These are phyloP conservation scores for Conops quadrifasciatus DNA, from an alignment of 2,888 invertebrate species.

Conservation along the genomic window DNA sequence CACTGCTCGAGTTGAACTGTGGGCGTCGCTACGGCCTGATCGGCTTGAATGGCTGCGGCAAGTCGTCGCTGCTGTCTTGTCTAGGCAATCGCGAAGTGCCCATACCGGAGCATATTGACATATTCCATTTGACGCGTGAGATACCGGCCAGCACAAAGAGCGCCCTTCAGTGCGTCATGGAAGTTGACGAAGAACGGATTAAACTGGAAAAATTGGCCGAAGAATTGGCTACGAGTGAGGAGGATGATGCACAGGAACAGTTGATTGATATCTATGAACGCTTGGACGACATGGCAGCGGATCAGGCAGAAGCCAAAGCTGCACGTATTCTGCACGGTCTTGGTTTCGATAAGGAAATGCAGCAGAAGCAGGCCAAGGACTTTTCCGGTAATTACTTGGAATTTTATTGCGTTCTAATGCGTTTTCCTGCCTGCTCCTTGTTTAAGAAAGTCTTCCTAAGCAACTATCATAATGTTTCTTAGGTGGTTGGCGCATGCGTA, in stretches of 20 bases:
- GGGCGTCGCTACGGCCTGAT: slow-evolving; percentile 96
- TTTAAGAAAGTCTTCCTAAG: too few species aligned
- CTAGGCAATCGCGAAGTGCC: slow-evolving; percentile 94
- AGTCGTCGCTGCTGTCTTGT: slow-evolving; percentile 91
- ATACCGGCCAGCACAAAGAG: slow-evolving; percentile 98
- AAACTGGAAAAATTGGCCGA: slow-evolving; percentile 93
- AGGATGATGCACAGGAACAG: slow-evolving; percentile 94
- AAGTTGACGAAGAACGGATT: slow-evolving; percentile 94
- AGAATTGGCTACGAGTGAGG: slow-evolving; percentile 82
- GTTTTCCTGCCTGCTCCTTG: too few species aligned
- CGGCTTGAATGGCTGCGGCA: slow-evolving; percentile 98
- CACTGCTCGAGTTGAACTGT: slow-evolving; percentile 95
- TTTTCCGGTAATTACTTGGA: slow-evolving; percentile 71
- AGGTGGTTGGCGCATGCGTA: slow-evolving; percentile 99
- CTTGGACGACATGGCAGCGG: slow-evolving; percentile 95
- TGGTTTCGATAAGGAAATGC: slow-evolving; percentile 90
- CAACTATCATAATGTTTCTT: not conserved
- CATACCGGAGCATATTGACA: slow-evolving; percentile 96
- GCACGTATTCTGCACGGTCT: slow-evolving; percentile 95
- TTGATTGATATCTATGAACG: slow-evolving; percentile 98
- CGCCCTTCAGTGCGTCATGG: slow-evolving; percentile 96
- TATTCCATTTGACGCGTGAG: slow-evolving; percentile 95
- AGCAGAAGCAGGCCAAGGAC: slow-evolving; percentile 84
- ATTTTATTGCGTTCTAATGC: not conserved
- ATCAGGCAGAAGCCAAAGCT: slow-evolving; percentile 93